Evolutionary conservation across 2,113 vertebrate genomes (phyloP).

Genomic region (Dendropsophus ebraccatus): DNA sequence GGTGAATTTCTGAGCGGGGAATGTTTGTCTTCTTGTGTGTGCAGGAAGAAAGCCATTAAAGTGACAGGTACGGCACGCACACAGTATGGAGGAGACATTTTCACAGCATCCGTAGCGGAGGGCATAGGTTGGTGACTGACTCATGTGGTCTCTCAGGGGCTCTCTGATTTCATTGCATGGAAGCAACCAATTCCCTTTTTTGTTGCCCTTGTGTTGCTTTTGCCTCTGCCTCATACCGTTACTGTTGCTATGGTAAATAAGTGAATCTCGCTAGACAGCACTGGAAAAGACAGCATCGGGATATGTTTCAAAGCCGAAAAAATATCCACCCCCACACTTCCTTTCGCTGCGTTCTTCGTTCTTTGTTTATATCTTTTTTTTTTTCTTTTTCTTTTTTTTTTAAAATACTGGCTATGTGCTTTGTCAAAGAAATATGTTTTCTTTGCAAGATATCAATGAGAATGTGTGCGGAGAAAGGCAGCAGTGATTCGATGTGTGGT

Average conservation of each 20-base stretch:
- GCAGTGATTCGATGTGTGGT: neutral
- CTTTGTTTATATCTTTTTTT: too few relatives aligned
- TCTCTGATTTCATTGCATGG: constrained; percentile 65
- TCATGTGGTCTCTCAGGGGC: constrained; percentile 62
- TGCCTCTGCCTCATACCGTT: constrained; percentile 67
- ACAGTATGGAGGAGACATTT: constrained; percentile 63
- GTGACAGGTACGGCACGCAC: constrained; percentile 58
- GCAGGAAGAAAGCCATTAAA: constrained; percentile 50
- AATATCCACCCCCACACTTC: constrained; percentile 54
- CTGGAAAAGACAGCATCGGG: constrained; percentile 71
- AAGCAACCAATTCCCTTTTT: constrained; percentile 64
- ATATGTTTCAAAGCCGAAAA: constrained; percentile 65
- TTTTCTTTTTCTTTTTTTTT: neutral
- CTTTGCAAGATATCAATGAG: neutral
- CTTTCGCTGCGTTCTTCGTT: too few relatives aligned
- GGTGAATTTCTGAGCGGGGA: constrained; percentile 5
- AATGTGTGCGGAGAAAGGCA: neutral
- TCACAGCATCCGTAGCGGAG: constrained; percentile 63
- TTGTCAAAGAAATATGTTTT: constrained; percentile 6
- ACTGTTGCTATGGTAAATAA: constrained; percentile 81
- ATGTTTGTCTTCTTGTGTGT: neutral
- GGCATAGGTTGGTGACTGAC: constrained; percentile 56
- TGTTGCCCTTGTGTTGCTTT: constrained; percentile 59
- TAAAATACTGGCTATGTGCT: neutral
- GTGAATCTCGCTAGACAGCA: constrained; percentile 65